Evolutionary conservation across 2,888 invertebrate genomes (phyloP), one percentile per base, ranked within the genome.

Genomic region (Rhimphoctona megacephalus): DNA sequence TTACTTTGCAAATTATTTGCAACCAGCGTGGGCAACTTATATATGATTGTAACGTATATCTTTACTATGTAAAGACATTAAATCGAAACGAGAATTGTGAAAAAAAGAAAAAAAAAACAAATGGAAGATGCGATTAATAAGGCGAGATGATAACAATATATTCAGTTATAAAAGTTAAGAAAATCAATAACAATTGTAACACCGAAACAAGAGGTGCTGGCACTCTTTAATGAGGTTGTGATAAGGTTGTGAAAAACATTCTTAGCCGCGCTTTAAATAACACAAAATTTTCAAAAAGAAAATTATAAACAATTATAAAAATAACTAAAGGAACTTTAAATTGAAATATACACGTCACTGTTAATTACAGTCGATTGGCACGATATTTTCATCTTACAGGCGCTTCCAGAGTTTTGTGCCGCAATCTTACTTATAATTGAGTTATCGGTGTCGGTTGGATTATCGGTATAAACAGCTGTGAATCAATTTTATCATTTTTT

Each of bases 211-310:
- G 73, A 87, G 80, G 76, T 83, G 86, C 87, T 90, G 90, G 89
- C 93, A 93, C 92, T 92, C 92, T 93, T 92, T 92, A 93, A 93
- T 94, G 93, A 93, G 94, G 94, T 94, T 94, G 94, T 94, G 94
- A 94, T 93, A 94, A 93, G 94, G 94, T 94, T 94, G 94, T 94
- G 94, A 94, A 90, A 92, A 89, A 90, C 90, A 91, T 92, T 93
- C 92, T 92, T 93, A 92, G 93, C 92, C 91, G 91, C 91, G 92
- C 93, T 93, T 91, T 91, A 92, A 88, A 90, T 92, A 88, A 90
- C 90, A 90, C 91, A 90, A 92, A 90, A 92, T 92, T 92, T 92
- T 92, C 91, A 92, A 85, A 86, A 81, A 81, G 83, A 87, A 83
- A 30, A 80, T 82, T 70, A 74, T 46, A 57, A 82, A 70, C 81